phyloP scores from a whole-genome alignment of 1,140 invertebrate species.

The Zaprionus lachaisei region DNA sequence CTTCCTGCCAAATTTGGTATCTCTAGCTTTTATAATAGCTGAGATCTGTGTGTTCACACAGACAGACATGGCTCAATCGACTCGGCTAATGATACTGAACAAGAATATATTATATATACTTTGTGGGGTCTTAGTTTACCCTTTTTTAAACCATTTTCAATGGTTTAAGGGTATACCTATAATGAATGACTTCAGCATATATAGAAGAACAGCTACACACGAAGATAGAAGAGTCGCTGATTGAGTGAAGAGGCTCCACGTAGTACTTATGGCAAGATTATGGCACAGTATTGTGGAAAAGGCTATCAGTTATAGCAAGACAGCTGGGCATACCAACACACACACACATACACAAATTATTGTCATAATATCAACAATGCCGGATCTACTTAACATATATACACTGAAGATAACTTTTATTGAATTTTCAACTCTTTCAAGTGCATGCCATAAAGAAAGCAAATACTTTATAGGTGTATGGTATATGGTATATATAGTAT shows the following conservation, averaged over 20 bases:
- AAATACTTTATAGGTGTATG: neutral
- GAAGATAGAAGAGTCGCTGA: neutral
- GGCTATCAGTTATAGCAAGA: constrained; percentile 2
- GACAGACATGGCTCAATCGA: too few species aligned
- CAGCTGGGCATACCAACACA: neutral
- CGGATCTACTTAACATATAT: constrained; percentile 6
- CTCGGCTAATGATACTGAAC: too few species aligned
- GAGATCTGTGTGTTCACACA: too few species aligned
- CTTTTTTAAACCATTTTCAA: too few species aligned
- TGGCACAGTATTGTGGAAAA: neutral
- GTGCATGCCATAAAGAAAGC: constrained; percentile 7
- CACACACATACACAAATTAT: neutral
- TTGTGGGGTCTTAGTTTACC: too few species aligned
- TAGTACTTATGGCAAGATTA: neutral
- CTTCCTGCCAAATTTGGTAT: too few species aligned
- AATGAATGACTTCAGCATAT: constrained; percentile 4
- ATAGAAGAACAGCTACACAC: neutral
- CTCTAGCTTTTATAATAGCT: too few species aligned
- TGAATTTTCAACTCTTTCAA: constrained; percentile 13
- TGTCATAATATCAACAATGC: neutral
- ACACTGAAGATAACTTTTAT: constrained; percentile 10
- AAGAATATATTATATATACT: too few species aligned
- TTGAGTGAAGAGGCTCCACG: neutral
- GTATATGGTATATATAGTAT: neutral
- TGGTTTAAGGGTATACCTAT: neutral